Evolutionary conservation across 1,140 invertebrate species (phyloP), one percentile per base, ranked within the genome.

Genomic region (Hyposmocoma kahamanoa): DNA sequence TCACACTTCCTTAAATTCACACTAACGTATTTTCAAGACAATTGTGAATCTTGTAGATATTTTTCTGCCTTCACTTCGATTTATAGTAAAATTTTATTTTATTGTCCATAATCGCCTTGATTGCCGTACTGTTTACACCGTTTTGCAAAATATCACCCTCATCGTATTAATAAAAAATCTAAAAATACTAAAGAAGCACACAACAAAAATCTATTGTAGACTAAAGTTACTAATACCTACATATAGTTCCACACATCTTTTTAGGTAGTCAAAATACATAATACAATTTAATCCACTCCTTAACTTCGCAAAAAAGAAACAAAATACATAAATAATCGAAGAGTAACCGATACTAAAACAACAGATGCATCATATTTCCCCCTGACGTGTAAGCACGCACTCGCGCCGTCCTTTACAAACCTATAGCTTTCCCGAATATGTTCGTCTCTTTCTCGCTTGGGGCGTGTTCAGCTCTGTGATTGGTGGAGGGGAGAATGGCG

Each of bases 311-410:
- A 67, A 68, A 69, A 69, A 63, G 18, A n/a, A 36, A 36, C 30
- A 65, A 74, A 68, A 72, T 66, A 74, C 58, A 72, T 67, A 73
- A 73, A 79, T 72, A 76, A 82, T 75, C 67, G 72, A 78, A 81
- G 59, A 73, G 69, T 72, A 70, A 74, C 73, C 73, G 70, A 77
- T 83, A 75, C 65, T 77, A 74, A 79, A 81, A 84, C 75, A 84
- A 79, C 76, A 77, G 71, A 75, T 84, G 77, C 79, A 84, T 84
- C 79, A 81, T 83, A 84, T 78, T 83, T 79, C 77, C 76, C 72
- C 68, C 65, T 65, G 54, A 46, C 51, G 57, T 58, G 59, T 74
- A 68, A 65, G 65, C 67, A 81, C 77, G 77, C 69, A 69, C 49
- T 51, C 55, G 42, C 39, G 53, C 57, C 22, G 47, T 74, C 72